These are phyloP conservation scores for Drosophila tanythrix DNA, from an alignment of 2,888 invertebrate species.

Conservation along the genomic window DNA sequence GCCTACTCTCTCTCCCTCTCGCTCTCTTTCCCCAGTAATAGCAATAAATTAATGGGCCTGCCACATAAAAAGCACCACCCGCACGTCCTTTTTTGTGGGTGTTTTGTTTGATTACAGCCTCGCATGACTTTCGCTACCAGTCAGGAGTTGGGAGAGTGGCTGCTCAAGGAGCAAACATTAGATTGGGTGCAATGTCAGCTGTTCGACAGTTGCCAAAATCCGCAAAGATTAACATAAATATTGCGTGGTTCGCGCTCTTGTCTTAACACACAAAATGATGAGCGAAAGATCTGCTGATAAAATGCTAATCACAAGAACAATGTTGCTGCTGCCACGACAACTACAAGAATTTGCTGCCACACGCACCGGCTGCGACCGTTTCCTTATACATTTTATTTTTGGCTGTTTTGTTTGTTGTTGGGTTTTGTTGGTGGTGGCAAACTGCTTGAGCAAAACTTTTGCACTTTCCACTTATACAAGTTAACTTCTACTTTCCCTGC, in stretches of 20 bases:
- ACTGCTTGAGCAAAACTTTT: constrained; percentile 58
- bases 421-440: constrained; percentile 44
- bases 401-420: not conserved
- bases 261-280: constrained; percentile 62
- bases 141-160: constrained; percentile 6
- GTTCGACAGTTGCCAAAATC: constrained; percentile 52
- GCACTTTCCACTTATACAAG: constrained; percentile 62
- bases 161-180: constrained; percentile 8
- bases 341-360: constrained; percentile 44
- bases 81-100: constrained; percentile 41
- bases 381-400: not conserved
- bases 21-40: constrained; percentile 14
- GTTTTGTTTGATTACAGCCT: constrained; percentile 65
- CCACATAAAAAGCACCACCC: constrained; percentile 73
- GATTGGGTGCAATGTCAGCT: constrained; percentile 57
- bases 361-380: constrained; percentile 50
- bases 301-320: constrained; percentile 78
- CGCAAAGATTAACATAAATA: constrained; percentile 72
- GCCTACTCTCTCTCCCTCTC: constrained; percentile 6
- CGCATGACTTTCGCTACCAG: constrained; percentile 57
- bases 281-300: constrained; percentile 71
- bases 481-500: constrained; percentile 25
- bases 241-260: constrained; percentile 56
- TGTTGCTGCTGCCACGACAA: constrained; percentile 52
- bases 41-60: constrained; percentile 79